These are phyloP conservation scores for Harpegnathos saltator DNA, from an alignment of 1,140 invertebrate species.

Conservation along the genomic window DNA sequence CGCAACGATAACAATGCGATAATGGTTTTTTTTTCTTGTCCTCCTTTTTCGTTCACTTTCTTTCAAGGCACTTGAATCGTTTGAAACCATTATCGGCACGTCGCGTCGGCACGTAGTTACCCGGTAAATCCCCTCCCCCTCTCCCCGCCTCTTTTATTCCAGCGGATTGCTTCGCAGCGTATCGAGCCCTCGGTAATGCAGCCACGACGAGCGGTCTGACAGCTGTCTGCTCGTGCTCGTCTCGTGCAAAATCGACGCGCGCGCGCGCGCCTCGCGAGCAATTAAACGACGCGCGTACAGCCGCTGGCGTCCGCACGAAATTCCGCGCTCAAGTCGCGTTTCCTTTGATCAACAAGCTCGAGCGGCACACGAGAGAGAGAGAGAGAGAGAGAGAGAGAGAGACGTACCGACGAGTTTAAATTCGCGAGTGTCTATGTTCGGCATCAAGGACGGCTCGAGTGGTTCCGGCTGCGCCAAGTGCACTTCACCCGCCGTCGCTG, in stretches of 20 bases:
- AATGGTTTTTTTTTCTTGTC: too few relatives aligned
- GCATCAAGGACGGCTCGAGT: conserved; percentile 32
- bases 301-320: not conserved
- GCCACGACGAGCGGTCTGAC: too few relatives aligned
- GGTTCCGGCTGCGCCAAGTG: conserved; percentile 22
- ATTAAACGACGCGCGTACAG: not conserved
- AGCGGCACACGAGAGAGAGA: conserved; percentile 11
- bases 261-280: not conserved
- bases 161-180: not conserved
- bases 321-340: conserved; percentile 40
- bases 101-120: too few relatives aligned
- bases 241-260: conserved; percentile 8
- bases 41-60: too few relatives aligned
- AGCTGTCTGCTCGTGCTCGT: not conserved
- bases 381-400: too few relatives aligned
- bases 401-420: conserved; percentile 41
- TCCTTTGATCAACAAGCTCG: conserved; percentile 40
- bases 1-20: too few relatives aligned
- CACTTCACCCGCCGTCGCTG: conserved; percentile 10
- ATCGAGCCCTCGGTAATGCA: not conserved
- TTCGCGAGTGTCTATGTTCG: conserved; percentile 42
- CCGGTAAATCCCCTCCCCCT: too few relatives aligned
- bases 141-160: not conserved
- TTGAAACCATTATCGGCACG: too few relatives aligned
- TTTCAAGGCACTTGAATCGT: too few relatives aligned